phyloP scores from a whole-genome alignment of 2,797 vertebrate species.

The Eurystomus glaucurus region DNA sequence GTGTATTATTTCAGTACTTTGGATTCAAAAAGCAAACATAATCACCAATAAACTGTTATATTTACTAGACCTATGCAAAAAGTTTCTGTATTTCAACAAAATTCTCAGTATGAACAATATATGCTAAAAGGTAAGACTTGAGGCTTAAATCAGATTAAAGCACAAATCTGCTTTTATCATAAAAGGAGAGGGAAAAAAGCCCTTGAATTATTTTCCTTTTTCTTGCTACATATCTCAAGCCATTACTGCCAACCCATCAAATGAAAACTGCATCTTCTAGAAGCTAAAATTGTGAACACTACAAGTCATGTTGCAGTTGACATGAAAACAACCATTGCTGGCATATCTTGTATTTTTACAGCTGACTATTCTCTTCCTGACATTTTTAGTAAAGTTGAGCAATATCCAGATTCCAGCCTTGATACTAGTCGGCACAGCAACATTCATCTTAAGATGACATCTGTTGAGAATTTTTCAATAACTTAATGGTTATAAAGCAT shows the following conservation, averaged over 20 bases:
- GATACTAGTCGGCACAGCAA: slow-evolving; percentile 86
- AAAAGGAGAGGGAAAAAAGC: neutral
- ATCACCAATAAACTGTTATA: neutral
- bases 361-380: slow-evolving; percentile 86
- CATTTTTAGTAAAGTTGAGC: slow-evolving; percentile 86
- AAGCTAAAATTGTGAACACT: slow-evolving; percentile 61
- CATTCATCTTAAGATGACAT: slow-evolving; percentile 93
- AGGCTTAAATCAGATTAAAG: slow-evolving; percentile 53
- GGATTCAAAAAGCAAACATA: neutral
- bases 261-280: slow-evolving; percentile 61
- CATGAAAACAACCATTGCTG: slow-evolving; percentile 81
- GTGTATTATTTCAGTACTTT: neutral
- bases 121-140: slow-evolving; percentile 33
- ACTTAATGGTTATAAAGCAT: slow-evolving; percentile 88
- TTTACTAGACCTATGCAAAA: neutral
- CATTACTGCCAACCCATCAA: slow-evolving; percentile 51
- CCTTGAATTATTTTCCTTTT: slow-evolving; percentile 30
- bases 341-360: slow-evolving; percentile 87
- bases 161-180: slow-evolving; percentile 55
- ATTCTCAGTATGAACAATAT: neutral
- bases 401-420: slow-evolving; percentile 89
- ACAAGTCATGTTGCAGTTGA: slow-evolving; percentile 80
- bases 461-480: slow-evolving; percentile 91
- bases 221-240: slow-evolving; percentile 23
- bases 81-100: slow-evolving; percentile 3